Conservation (phyloP, 1,140 invertebrate species). For the Caenorhabditis remanei region DNA sequence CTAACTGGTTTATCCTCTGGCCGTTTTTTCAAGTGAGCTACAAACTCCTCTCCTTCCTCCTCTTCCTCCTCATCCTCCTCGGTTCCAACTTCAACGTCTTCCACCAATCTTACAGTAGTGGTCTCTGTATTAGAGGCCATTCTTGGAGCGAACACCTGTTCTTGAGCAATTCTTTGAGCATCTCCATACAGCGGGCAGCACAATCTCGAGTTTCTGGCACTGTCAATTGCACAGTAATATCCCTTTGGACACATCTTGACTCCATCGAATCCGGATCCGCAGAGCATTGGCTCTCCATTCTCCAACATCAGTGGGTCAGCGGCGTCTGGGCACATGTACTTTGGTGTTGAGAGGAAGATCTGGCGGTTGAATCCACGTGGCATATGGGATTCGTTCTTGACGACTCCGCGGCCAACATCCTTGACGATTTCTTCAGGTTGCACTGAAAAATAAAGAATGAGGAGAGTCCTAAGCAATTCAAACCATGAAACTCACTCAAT, state of each 20-base stretch:
- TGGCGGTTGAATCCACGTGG: slow-evolving; percentile 56
- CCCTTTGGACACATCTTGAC: slow-evolving; percentile 73
- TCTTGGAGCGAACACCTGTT: slow-evolving; percentile 51
- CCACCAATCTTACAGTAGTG: background rate
- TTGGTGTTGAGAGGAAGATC: slow-evolving; percentile 58
- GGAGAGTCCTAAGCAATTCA: no score
- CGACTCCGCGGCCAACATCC: slow-evolving; percentile 10
- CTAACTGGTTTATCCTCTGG: background rate
- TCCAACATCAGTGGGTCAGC: slow-evolving; percentile 72
- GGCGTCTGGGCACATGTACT: slow-evolving; percentile 75
- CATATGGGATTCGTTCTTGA: slow-evolving; percentile 44
- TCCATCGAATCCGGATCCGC: slow-evolving; percentile 75
- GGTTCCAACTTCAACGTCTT: background rate
- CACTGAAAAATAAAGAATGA: background rate
- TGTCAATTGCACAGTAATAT: slow-evolving; percentile 77
- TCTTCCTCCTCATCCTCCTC: slow-evolving; percentile 58
- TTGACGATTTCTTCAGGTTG: slow-evolving; percentile 47
- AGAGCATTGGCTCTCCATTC: slow-evolving; percentile 67
- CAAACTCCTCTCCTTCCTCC: slow-evolving; percentile 46
- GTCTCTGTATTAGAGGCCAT: slow-evolving; percentile 29
- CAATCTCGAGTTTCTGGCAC: slow-evolving; percentile 66
- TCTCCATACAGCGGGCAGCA: slow-evolving; percentile 71
- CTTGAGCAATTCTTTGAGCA: slow-evolving; percentile 66
- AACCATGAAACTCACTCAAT: slow-evolving; percentile 8
- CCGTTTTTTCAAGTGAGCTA: slow-evolving; percentile 59